Base-by-base conservation (phyloP, 2,113 vertebrate species). In the Prionailurus viverrinus region DNA sequence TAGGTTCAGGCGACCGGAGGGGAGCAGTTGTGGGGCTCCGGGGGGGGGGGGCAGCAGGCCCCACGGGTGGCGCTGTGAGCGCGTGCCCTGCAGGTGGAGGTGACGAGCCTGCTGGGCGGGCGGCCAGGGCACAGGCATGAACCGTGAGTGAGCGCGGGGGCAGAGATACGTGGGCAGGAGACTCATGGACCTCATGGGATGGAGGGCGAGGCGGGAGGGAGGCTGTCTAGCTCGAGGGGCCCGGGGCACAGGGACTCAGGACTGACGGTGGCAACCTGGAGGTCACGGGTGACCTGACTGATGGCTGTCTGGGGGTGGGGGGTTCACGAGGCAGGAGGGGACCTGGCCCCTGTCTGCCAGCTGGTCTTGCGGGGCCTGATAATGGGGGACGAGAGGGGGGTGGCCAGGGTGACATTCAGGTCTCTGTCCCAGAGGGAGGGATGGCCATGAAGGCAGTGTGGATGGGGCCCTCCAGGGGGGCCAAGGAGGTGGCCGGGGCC, bases 401-500 rank as follows among this genome's bases (percentile, higher is more conserved):
- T 39, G 41, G 39, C 11, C 58, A 31, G 51, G 18, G 25, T 66
- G 21, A 3, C 0, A 18, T 39, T 21, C n/a, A n/a, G 21, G 51
- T 29, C 69, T 79, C 21, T 18, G 63, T 71, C 36, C 33, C 13
- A 15, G 48, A 83, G 48, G 58, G 68, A 58, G 78, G 4, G 80
- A 29, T 9, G 27, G 41, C 16, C 15, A 7, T 8, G 88, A 79
- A 63, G 41, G 9, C 39, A 33, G 25, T 2, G 7, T n/a, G 78
- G 13, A 45, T 36, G 25, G 8, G 55, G 53, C 13, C 15, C 33
- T 18, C 13, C 33, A 21, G 55, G 5, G 36, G 15, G 15, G n/a
- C 21, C 0, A 29, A n/a, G 41, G 14, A 9, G 58, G 4, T 36
- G n/a, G 36, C 19, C 31, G 7, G 19, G 61, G 8, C 0, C 6